These are phyloP conservation scores for Echiichthys vipera DNA, from an alignment of 2,797 vertebrate species.

Conservation along the genomic window DNA sequence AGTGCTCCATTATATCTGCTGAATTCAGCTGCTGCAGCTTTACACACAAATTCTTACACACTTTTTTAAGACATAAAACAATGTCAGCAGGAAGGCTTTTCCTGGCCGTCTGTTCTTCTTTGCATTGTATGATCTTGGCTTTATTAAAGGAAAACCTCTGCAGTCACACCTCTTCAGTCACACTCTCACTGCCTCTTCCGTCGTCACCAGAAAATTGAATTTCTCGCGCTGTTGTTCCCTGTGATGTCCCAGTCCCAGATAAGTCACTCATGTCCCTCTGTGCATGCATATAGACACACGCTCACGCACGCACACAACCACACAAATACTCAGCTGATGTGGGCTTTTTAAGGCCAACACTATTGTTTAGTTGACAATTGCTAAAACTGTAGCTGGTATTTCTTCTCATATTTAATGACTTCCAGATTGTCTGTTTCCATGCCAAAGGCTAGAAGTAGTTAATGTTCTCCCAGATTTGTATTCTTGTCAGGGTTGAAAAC, in stretches of 20 bases:
- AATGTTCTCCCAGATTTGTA: slow-evolving; percentile 12
- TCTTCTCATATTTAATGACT: slow-evolving; percentile 31
- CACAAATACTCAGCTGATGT: slow-evolving; percentile 22
- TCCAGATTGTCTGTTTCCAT: slow-evolving; percentile 16
- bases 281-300: slow-evolving; percentile 50
- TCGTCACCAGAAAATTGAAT: slow-evolving; percentile 77
- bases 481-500: slow-evolving; percentile 15
- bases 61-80: slow-evolving; percentile 71
- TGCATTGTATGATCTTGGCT: slow-evolving; percentile 71
- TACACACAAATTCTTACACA: slow-evolving; percentile 31
- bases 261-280: slow-evolving; percentile 75
- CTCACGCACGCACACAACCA: slow-evolving; percentile 15
- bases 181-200: slow-evolving; percentile 55
- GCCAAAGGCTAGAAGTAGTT: slow-evolving; percentile 14
- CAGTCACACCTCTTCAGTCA: slow-evolving; percentile 80
- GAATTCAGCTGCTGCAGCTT: slow-evolving; percentile 76
- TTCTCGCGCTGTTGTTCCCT: slow-evolving; percentile 71
- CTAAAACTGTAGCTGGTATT: slow-evolving; percentile 31
- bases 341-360: slow-evolving; percentile 17
- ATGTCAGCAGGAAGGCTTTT: slow-evolving; percentile 76
- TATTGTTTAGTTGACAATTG: slow-evolving; percentile 52
- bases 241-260: slow-evolving; percentile 81
- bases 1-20: slow-evolving; percentile 72
- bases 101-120: slow-evolving; percentile 57
- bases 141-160: slow-evolving; percentile 74